Conservation (phyloP, 2,797 vertebrate species). For the Schizopygopsis malacanthus region DNA sequence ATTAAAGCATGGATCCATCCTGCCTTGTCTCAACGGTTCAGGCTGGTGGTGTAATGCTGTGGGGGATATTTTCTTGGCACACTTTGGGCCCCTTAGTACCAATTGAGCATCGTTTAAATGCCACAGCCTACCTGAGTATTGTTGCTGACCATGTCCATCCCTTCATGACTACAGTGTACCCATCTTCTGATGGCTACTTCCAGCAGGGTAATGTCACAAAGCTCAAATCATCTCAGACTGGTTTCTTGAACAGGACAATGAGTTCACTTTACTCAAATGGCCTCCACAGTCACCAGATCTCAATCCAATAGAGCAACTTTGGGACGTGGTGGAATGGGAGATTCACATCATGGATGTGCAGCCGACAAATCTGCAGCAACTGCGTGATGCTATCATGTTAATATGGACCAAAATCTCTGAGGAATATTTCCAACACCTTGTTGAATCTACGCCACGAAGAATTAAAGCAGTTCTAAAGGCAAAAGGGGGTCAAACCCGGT, state of each 20-base stretch:
- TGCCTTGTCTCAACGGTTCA: too few relatives aligned
- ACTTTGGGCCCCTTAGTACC: too few relatives aligned
- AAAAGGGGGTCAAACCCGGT: too few relatives aligned
- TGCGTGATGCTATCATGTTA: conserved; percentile 61
- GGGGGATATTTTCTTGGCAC: too few relatives aligned
- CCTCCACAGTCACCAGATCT: conserved; percentile 47
- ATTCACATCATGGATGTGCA: conserved; percentile 66
- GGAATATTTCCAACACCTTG: neutral
- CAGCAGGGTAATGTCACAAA: conserved; percentile 48
- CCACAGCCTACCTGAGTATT: too few relatives aligned
- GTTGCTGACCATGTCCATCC: too few relatives aligned
- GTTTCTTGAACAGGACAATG: neutral
- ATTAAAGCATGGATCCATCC: too few relatives aligned
- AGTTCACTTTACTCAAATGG: neutral
- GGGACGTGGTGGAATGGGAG: conserved; percentile 61
- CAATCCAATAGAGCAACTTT: conserved; percentile 52
- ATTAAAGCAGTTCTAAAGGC: too few relatives aligned
- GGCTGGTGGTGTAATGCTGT: too few relatives aligned
- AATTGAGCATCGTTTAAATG: too few relatives aligned
- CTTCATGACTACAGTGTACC: too few relatives aligned
- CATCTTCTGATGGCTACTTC: conserved; percentile 50
- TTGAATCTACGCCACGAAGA: too few relatives aligned
- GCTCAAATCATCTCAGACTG: conserved; percentile 23
- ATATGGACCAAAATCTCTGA: neutral
- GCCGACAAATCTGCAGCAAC: conserved; percentile 55